phyloP scores from a whole-genome alignment of 2,888 invertebrate genomes.

The Acanthacorydalis orientalis region DNA sequence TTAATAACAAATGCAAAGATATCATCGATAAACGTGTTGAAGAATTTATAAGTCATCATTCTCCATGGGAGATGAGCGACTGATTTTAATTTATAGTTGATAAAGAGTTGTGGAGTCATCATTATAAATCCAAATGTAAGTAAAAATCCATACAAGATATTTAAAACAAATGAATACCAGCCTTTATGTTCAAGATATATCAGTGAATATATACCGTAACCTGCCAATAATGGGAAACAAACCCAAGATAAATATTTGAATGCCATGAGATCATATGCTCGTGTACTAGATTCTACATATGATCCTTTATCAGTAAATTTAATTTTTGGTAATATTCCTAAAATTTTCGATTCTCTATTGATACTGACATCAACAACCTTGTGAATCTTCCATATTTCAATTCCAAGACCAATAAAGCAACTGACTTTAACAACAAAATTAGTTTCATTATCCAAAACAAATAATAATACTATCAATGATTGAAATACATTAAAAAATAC shows the following conservation, averaged over 20 bases:
- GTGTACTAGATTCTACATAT: slow-evolving; percentile 87
- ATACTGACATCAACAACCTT: slow-evolving; percentile 81
- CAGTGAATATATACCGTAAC: slow-evolving; percentile 91
- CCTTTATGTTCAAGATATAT: slow-evolving; percentile 95
- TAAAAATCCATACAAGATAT: slow-evolving; percentile 94
- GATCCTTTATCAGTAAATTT: slow-evolving; percentile 87
- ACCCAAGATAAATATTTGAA: slow-evolving; percentile 94
- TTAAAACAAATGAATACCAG: slow-evolving; percentile 96
- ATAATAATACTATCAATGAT: slow-evolving; percentile 83
- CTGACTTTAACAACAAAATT: slow-evolving; percentile 90
- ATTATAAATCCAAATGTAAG: slow-evolving; percentile 98
- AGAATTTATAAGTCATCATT: slow-evolving; percentile 98
- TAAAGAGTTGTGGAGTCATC: slow-evolving; percentile 99
- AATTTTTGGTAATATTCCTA: slow-evolving; percentile 67
- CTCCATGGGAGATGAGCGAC: slow-evolving; percentile 99
- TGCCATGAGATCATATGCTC: slow-evolving; percentile 85
- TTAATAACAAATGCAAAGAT: slow-evolving; percentile 99
- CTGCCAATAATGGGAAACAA: slow-evolving; percentile 80
- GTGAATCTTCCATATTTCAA: slow-evolving; percentile 98
- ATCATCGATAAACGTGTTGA: slow-evolving; percentile 99
- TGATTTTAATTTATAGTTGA: slow-evolving; percentile 97
- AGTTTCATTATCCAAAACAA: slow-evolving; percentile 96
- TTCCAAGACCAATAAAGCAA: slow-evolving; percentile 84
- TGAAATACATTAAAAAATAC: slow-evolving; percentile 99
- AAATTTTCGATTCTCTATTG: slow-evolving; percentile 50